These are phyloP conservation scores for Podarcis siculus DNA, from an alignment of 2,797 vertebrate species.

Conservation along the genomic window DNA sequence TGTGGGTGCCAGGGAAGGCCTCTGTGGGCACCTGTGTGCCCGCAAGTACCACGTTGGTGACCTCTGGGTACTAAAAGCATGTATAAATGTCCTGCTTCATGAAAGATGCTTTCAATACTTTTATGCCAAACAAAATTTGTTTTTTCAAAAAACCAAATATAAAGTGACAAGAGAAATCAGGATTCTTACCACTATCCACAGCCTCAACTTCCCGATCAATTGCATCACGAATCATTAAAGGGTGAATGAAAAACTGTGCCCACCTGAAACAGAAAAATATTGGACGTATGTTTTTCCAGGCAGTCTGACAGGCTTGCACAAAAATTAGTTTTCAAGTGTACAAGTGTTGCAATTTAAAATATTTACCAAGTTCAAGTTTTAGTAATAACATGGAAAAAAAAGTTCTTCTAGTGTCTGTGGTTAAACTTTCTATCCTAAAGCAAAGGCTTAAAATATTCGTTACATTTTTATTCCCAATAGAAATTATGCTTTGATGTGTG, in stretches of 20 bases:
- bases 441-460: neutral
- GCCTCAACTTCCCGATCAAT: constrained; percentile 96
- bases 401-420: neutral
- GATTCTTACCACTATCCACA: constrained; percentile 91
- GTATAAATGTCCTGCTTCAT: neutral
- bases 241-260: constrained; percentile 97
- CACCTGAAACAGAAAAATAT: constrained; percentile 79
- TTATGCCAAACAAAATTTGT: neutral
- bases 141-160: constrained; percentile 5
- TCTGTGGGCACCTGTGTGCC: too few relatives aligned
- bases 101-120: neutral
- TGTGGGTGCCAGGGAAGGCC: too few relatives aligned
- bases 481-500: neutral
- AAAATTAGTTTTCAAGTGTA: neutral
- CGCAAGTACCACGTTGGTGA: too few relatives aligned
- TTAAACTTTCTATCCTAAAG: neutral
- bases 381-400: neutral
- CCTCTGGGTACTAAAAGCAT: neutral
- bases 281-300: neutral
- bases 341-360: neutral
- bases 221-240: constrained; percentile 93
- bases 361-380: neutral
- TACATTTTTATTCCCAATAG: neutral
- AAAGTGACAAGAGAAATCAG: neutral
- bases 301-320: neutral